These are phyloP conservation scores for Drosophila koepferae DNA, from an alignment of 2,888 invertebrate genomes.

Conservation along the genomic window DNA sequence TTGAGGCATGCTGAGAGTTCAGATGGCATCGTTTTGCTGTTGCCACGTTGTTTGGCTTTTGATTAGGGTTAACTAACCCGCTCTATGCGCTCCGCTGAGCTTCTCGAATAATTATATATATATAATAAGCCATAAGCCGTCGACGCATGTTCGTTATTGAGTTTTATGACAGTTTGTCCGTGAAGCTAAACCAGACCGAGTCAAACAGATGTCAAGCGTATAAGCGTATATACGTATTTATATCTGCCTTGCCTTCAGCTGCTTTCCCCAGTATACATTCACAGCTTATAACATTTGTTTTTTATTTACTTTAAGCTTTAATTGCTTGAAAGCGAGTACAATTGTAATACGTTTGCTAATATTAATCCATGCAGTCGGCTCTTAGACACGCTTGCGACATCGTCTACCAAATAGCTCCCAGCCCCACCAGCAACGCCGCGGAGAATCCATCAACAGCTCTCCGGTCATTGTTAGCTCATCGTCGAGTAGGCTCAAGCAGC, in stretches of 20 bases:
- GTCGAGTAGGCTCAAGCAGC: constrained; percentile 42
- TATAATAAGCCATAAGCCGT: constrained; percentile 24
- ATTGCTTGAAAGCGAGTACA: not conserved
- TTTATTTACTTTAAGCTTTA: not conserved
- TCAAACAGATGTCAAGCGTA: constrained; percentile 35
- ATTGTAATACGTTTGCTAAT: not conserved
- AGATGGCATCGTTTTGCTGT: constrained; percentile 25
- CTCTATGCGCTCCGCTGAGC: not conserved
- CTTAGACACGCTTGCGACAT: constrained; percentile 56
- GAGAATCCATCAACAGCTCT: constrained; percentile 56
- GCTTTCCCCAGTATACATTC: not conserved
- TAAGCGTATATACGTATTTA: not conserved
- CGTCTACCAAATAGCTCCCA: constrained; percentile 47
- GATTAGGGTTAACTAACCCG: constrained; percentile 45
- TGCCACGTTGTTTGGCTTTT: constrained; percentile 21
- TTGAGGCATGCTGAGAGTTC: constrained; percentile 21
- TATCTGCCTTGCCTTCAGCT: constrained; percentile 8
- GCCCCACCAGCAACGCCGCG: constrained; percentile 48
- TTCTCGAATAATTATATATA: constrained; percentile 32
- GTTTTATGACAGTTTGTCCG: constrained; percentile 41
- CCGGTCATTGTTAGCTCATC: constrained; percentile 41
- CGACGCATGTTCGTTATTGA: constrained; percentile 25
- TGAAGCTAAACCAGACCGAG: constrained; percentile 3
- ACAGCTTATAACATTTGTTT: not conserved
- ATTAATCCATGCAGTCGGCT: not conserved